A percentile compares a stretch with the other conserved stretches of the same genome.
Evolutionary conservation across 92 coral and sea anemone species (phyloP).

Genomic region (Phenganax subtilis): DNA sequence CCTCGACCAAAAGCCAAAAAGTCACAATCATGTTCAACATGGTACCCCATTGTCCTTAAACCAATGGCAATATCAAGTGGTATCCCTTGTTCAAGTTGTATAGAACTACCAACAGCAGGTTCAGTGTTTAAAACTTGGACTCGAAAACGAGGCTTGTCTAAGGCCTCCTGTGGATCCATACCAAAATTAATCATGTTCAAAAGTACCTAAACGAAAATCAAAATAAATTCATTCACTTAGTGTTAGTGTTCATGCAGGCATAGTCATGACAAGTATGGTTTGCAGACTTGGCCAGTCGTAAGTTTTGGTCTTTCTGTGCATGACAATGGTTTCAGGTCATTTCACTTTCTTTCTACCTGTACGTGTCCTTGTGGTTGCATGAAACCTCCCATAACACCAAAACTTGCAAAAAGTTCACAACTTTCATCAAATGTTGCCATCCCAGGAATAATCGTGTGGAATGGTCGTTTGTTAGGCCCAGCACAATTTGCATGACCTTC

Average conservation of each 20-base stretch:
- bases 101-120: constrained; percentile 39
- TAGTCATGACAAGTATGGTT: not conserved
- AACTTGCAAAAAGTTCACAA: constrained; percentile 82
- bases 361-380: constrained; percentile 99
- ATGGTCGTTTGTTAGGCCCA: constrained; percentile 79
- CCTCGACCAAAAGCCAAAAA: constrained; percentile 77
- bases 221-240: not conserved
- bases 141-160: constrained; percentile 82
- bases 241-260: not conserved
- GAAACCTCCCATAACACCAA: constrained; percentile 99
- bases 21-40: constrained; percentile 52
- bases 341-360: constrained; percentile 52
- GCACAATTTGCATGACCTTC: constrained; percentile 70
- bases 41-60: constrained; percentile 66
- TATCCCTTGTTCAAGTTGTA: constrained; percentile 79
- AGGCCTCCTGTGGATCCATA: constrained; percentile 95
- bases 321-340: not conserved
- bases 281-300: too few species aligned
- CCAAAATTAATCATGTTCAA: constrained; percentile 92
- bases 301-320: too few species aligned
- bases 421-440: constrained; percentile 78
- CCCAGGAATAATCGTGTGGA: constrained; percentile 94
- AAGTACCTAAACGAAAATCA: constrained; percentile 55
- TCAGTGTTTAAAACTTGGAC: constrained; percentile 43
- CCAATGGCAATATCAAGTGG: constrained; percentile 44